Evolutionary conservation across 2,113 vertebrate genomes (phyloP).

Genomic region (Ailurus styani): DNA sequence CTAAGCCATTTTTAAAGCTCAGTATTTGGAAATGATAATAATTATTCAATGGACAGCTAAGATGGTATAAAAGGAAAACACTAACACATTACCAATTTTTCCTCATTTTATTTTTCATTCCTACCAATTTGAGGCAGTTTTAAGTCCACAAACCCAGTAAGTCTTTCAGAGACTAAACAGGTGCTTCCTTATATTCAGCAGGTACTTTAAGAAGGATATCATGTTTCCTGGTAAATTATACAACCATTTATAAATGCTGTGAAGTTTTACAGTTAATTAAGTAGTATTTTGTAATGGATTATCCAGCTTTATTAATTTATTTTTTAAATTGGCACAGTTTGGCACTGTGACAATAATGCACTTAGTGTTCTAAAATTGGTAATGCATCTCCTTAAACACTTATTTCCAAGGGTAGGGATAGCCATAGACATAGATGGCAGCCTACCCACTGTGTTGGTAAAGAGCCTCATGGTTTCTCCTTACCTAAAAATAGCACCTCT

Average conservation of each 20-base stretch:
- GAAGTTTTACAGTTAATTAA: conserved; percentile 71
- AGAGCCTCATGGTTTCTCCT: neutral
- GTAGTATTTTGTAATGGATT: conserved; percentile 68
- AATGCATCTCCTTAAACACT: conserved; percentile 49
- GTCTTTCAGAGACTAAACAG: conserved; percentile 45
- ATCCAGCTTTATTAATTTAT: conserved; percentile 65
- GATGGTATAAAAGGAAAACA: neutral
- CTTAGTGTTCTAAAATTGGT: conserved; percentile 73
- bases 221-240: conserved; percentile 67
- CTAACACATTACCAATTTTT: neutral
- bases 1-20: neutral
- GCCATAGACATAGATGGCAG: conserved; percentile 35
- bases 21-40: neutral
- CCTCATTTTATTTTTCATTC: neutral
- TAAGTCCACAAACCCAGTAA: neutral
- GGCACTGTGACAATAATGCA: conserved; percentile 65
- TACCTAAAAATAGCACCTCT: conserved; percentile 37
- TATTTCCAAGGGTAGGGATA: conserved; percentile 29
- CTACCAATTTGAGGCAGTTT: neutral
- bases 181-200: conserved; percentile 42
- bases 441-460: conserved; percentile 4
- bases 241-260: conserved; percentile 64
- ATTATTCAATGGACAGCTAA: neutral
- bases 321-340: conserved; percentile 63
- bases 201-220: conserved; percentile 47